These are phyloP conservation scores for Magallana ariakensis DNA, from an alignment of 1,140 invertebrate genomes.

Conservation along the genomic window DNA sequence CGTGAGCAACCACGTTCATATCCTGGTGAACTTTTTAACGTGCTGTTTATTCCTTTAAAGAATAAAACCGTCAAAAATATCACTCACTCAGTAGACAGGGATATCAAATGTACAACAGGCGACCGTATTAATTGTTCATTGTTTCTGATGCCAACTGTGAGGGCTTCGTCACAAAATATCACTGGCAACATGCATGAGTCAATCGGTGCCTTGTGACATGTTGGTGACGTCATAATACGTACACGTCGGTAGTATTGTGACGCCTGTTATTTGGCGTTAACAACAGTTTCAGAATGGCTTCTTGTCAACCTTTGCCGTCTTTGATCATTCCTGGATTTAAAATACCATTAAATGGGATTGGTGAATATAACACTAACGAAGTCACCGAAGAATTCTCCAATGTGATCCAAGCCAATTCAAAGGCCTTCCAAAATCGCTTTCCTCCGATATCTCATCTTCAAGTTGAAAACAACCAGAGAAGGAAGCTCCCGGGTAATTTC, in stretches of 20 bases:
- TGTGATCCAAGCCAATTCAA: not conserved
- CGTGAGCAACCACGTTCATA: too few relatives aligned
- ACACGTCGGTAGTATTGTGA: not conserved
- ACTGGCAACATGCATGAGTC: too few relatives aligned
- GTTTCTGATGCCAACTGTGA: too few relatives aligned
- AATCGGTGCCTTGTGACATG: not conserved
- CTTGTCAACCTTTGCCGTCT: conserved; percentile 14
- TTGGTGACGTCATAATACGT: not conserved
- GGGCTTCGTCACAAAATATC: too few relatives aligned
- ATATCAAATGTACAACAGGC: too few relatives aligned
- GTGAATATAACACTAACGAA: not conserved
- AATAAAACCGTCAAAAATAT: too few relatives aligned
- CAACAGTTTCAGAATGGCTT: not conserved
- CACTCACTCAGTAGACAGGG: too few relatives aligned
- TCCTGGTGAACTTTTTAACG: too few relatives aligned
- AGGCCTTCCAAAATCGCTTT: conserved; percentile 17
- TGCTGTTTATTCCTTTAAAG: too few relatives aligned
- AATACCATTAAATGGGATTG: not conserved
- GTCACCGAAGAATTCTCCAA: not conserved
- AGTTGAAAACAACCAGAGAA: conserved; percentile 4
- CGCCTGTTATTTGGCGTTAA: not conserved
- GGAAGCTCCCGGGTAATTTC: conserved; percentile 4
- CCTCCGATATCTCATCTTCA: conserved; percentile 20
- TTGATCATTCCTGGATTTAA: conserved; percentile 11
- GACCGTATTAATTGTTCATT: too few relatives aligned